Base-by-base conservation (phyloP, 2,888 invertebrate genomes). In the Uropetala carovei region DNA sequence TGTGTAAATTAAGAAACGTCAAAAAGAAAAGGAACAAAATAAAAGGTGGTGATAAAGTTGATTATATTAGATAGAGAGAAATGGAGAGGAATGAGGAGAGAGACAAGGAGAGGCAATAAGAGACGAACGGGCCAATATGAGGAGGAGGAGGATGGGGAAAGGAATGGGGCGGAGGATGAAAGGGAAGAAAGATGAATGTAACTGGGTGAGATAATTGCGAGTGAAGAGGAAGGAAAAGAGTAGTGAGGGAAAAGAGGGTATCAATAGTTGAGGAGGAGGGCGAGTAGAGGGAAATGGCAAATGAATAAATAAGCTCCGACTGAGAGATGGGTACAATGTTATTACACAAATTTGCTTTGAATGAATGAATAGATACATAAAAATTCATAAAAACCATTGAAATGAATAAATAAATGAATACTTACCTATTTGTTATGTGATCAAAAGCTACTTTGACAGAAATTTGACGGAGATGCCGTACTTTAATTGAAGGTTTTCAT, bases 121-220 rank as follows among this genome's bases (percentile, higher is more conserved):
- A 13, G 13, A 60, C 43, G 43, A 59, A 86, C 30, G 68, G 18
- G 86, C 30, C 60, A 60, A 13, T 68, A 22, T 18, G 58, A 58
- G n/a, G 85, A 57, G 59, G 22, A 14, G 13, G n/a, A 92, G 93
- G 92, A 91, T 64, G 93, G 92, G 81, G 93, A 92, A 30, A 30
- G 84, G 30, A 82, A 59, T 30, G 85, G 0, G 43, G n/a, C 64
- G 14, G 59, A 11, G 27, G 85, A 10, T 11, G 57, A 22, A 27
- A 59, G 58, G 0, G 64, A 14, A 14, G 27, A 30, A 11, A 30
- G 0, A 27, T 7, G 27, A 16, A n/a, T n/a, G 82, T n/a, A 9
- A 14, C 11, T n/a, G 27, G 22, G 64, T 7, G 27, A 27, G 9
- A 3, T 0, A 16, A 18, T 30, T 14, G 58, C 27, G 59, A 58